phyloP scores from a whole-genome alignment of 2,888 invertebrate species.

The Acleris cristana region DNA sequence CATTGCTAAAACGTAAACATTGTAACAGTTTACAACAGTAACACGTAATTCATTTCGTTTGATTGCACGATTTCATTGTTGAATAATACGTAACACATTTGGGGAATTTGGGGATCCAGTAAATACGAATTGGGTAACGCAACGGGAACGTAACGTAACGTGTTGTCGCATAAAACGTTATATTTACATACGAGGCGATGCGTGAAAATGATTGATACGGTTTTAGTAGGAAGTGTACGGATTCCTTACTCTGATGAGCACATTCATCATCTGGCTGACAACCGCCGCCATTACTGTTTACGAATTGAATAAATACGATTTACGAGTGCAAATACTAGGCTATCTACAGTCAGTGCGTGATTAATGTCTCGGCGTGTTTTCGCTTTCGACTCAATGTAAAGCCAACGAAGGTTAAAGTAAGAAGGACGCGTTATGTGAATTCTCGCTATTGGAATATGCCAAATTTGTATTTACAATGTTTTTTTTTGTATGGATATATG shows the following conservation, averaged over 20 bases:
- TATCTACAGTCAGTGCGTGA: slow-evolving; percentile 24
- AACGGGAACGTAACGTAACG: slow-evolving; percentile 43
- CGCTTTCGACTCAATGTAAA: too few species aligned
- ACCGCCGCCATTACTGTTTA: slow-evolving; percentile 53
- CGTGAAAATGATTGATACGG: slow-evolving; percentile 77
- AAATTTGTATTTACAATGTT: too few species aligned
- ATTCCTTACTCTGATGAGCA: slow-evolving; percentile 60
- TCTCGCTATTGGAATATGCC: too few species aligned
- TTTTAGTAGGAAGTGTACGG: slow-evolving; percentile 51
- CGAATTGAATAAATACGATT: slow-evolving; percentile 58
- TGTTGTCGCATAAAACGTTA: slow-evolving; percentile 56
- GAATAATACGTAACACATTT: slow-evolving; percentile 10
- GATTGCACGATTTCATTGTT: slow-evolving; percentile 23
- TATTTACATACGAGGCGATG: slow-evolving; percentile 68
- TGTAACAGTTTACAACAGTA: not conserved
- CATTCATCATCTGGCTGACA: slow-evolving; percentile 72
- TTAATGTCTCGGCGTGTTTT: slow-evolving; percentile 10
- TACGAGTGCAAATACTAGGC: slow-evolving; percentile 34
- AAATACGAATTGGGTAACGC: slow-evolving; percentile 8
- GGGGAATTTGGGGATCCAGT: too few species aligned
- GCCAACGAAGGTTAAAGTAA: too few species aligned
- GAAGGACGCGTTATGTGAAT: not conserved
- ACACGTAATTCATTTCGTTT: slow-evolving; percentile 20
- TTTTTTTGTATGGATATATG: too few species aligned
- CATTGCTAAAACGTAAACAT: slow-evolving; percentile 1